These are phyloP conservation scores for Lasioglossum figueresi DNA, from an alignment of 2,888 invertebrate species.

Conservation along the genomic window DNA sequence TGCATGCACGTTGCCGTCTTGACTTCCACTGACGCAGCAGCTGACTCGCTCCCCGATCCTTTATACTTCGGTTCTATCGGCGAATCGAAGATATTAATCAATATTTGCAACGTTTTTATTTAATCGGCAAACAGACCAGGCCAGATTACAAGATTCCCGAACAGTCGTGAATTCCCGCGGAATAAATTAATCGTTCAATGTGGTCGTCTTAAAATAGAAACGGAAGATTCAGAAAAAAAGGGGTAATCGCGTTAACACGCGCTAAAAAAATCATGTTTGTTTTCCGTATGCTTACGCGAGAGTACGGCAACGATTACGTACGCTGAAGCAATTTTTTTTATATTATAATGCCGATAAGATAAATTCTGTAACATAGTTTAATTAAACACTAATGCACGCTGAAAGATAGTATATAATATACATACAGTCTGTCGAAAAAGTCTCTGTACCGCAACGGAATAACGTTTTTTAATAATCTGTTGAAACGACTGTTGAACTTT, in stretches of 20 bases:
- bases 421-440: background rate
- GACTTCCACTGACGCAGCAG: slow-evolving; percentile 54
- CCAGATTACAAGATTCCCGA: background rate
- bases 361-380: slow-evolving; percentile 9
- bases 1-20: slow-evolving; percentile 38
- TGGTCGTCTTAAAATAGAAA: slow-evolving; percentile 16
- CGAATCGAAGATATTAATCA: slow-evolving; percentile 38
- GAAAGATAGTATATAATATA: background rate
- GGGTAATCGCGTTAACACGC: background rate
- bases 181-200: background rate
- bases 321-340: slow-evolving; percentile 18
- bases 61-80: slow-evolving; percentile 26
- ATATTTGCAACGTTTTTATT: background rate
- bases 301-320: background rate
- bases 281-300: background rate
- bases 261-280: slow-evolving; percentile 9
- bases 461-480: background rate
- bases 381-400: background rate
- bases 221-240: slow-evolving; percentile 4
- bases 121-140: background rate
- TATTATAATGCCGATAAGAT: slow-evolving; percentile 35
- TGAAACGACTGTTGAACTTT: background rate
- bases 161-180: background rate
- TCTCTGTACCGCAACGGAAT: background rate
- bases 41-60: slow-evolving; percentile 23